These are phyloP conservation scores for Corbicula japonica DNA, from an alignment of 2,888 invertebrate species.

Conservation along the genomic window DNA sequence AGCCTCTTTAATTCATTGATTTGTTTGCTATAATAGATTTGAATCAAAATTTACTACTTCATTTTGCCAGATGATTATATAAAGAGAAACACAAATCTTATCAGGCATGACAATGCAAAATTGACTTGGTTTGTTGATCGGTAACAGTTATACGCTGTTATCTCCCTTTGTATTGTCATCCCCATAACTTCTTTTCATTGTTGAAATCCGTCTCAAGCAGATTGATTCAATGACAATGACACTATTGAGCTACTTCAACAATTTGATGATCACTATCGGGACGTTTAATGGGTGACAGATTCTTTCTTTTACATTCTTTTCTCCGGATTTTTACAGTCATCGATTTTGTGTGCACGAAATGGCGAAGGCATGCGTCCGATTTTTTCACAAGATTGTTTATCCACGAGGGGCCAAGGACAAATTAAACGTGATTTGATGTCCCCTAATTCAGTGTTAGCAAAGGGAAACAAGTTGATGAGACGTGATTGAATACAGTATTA, in stretches of 20 bases:
- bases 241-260: slow-evolving; percentile 51
- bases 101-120: slow-evolving; percentile 21
- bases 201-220: slow-evolving; percentile 39
- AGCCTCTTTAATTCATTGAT: too few relatives aligned
- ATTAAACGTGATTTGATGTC: slow-evolving; percentile 49
- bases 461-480: slow-evolving; percentile 51
- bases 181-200: slow-evolving; percentile 32
- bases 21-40: too few relatives aligned
- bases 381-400: slow-evolving; percentile 34
- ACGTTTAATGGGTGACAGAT: slow-evolving; percentile 55
- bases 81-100: too few relatives aligned
- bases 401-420: slow-evolving; percentile 51
- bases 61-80: too few relatives aligned
- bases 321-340: slow-evolving; percentile 45
- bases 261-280: slow-evolving; percentile 54
- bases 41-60: too few relatives aligned
- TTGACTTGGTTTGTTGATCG: slow-evolving; percentile 16
- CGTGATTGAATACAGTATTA: slow-evolving; percentile 54
- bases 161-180: slow-evolving; percentile 44
- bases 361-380: slow-evolving; percentile 6
- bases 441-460: slow-evolving; percentile 34
- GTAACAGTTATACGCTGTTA: slow-evolving; percentile 29
- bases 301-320: slow-evolving; percentile 47
- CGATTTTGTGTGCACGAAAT: slow-evolving; percentile 44
- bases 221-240: slow-evolving; percentile 52